Evolutionary conservation across 2,113 vertebrate species (phyloP).

Genomic region (Suncus etruscus): DNA sequence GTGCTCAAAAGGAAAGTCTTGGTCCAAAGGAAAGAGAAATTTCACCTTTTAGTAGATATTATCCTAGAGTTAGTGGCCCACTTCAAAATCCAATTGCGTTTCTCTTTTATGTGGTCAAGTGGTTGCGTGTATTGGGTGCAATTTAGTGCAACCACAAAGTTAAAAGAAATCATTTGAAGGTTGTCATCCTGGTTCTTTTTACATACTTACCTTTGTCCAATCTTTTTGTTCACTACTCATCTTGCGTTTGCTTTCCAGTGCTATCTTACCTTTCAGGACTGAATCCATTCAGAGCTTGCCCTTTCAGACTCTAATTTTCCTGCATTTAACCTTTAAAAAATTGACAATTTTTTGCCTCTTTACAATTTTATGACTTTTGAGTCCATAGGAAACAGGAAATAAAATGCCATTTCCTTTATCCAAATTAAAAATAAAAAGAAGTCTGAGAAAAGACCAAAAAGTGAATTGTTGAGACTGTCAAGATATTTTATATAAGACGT

Average conservation of each 20-base stretch:
- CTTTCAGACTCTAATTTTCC: conserved; percentile 75
- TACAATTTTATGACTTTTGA: conserved; percentile 80
- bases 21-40: not conserved
- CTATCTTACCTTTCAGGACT: conserved; percentile 53
- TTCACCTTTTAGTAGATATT: not conserved
- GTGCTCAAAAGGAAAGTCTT: not conserved
- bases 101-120: not conserved
- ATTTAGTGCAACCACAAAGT: not conserved
- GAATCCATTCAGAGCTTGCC: conserved; percentile 49
- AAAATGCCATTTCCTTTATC: conserved; percentile 75
- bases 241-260: not conserved
- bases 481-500: not conserved
- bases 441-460: conserved; percentile 57
- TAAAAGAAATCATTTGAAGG: not conserved
- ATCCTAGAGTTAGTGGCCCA: accelerated
- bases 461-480: conserved; percentile 65
- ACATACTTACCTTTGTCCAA: not conserved
- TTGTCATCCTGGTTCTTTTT: not conserved
- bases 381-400: conserved; percentile 70
- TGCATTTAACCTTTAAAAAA: conserved; percentile 83
- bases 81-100: not conserved
- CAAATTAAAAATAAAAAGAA: conserved; percentile 77
- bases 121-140: not conserved
- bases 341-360: conserved; percentile 80
- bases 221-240: not conserved